These are phyloP conservation scores for Ellobium chinense DNA, from an alignment of 2,888 invertebrate genomes.

Conservation along the genomic window DNA sequence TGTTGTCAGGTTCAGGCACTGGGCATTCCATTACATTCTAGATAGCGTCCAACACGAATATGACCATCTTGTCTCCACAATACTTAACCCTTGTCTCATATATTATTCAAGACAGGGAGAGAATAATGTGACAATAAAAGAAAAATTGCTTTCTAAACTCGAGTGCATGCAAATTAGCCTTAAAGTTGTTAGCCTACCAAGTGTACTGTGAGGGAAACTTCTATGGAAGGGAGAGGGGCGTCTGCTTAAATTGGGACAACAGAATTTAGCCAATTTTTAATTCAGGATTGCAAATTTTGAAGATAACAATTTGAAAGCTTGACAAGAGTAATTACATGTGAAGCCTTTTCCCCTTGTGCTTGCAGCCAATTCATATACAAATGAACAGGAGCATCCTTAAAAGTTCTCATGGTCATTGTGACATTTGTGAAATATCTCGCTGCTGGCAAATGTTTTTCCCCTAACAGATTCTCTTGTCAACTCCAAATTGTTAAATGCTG, in stretches of 20 bases:
- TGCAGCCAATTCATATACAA: constrained; percentile 15
- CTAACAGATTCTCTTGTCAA: constrained; percentile 33
- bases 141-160: neutral
- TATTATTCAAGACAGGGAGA: no score
- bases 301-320: constrained; percentile 41
- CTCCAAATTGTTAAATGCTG: constrained; percentile 39
- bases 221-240: constrained; percentile 1
- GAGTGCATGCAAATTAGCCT: neutral
- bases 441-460: neutral
- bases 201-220: constrained; percentile 3
- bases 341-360: constrained; percentile 8
- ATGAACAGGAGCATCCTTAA: constrained; percentile 36
- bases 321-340: constrained; percentile 28
- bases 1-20: constrained; percentile 40
- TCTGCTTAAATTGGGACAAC: constrained; percentile 18
- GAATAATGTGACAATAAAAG: neutral
- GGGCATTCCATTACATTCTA: constrained; percentile 28
- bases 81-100: neutral
- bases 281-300: constrained; percentile 20
- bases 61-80: neutral
- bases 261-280: neutral
- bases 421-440: neutral
- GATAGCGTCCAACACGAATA: no score
- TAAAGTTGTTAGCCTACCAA: neutral
- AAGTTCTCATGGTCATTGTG: constrained; percentile 39